Percentiles rank a stretch among this genome's conserved stretches.
These are phyloP conservation scores for Illadopsis cleaveri DNA, from an alignment of 2,113 vertebrate genomes.

Conservation along the genomic window DNA sequence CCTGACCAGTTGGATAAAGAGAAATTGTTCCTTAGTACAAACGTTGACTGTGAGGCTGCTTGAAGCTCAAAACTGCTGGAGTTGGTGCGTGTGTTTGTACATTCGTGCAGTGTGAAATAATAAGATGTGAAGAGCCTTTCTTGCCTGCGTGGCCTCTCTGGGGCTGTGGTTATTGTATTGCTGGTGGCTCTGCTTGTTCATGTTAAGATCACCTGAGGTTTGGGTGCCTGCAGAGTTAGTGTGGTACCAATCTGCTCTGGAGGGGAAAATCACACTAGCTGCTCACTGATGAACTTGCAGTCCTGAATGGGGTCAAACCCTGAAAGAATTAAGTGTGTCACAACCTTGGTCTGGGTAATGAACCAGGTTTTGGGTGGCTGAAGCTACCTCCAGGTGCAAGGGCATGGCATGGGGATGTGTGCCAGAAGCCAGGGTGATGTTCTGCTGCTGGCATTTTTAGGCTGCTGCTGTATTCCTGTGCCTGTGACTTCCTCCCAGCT, in stretches of 20 bases:
- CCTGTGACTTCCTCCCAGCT: conserved; percentile 11
- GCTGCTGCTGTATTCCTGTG: neutral
- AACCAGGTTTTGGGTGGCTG: neutral
- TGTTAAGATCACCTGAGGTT: neutral
- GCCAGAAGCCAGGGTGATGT: neutral
- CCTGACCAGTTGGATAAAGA: conserved; percentile 13
- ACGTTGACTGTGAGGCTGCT: conserved; percentile 48
- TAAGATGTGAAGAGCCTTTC: neutral
- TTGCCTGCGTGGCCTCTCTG: neutral
- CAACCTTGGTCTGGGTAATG: neutral
- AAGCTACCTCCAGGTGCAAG: neutral
- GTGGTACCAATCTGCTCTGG: neutral
- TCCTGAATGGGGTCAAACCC: neutral
- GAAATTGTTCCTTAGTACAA: conserved; percentile 61
- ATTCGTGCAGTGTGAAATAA: neutral
- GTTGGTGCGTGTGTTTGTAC: conserved; percentile 26
- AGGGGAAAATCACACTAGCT: neutral
- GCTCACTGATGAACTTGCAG: neutral
- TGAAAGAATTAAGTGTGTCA: neutral
- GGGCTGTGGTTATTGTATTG: neutral
- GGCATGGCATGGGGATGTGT: neutral
- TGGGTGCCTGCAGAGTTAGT: neutral
- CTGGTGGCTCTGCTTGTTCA: neutral
- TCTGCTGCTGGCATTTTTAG: neutral
- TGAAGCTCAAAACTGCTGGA: conserved; percentile 19